These are phyloP conservation scores for Anolis apletophallus DNA, from an alignment of 2,797 vertebrate species.

Conservation along the genomic window DNA sequence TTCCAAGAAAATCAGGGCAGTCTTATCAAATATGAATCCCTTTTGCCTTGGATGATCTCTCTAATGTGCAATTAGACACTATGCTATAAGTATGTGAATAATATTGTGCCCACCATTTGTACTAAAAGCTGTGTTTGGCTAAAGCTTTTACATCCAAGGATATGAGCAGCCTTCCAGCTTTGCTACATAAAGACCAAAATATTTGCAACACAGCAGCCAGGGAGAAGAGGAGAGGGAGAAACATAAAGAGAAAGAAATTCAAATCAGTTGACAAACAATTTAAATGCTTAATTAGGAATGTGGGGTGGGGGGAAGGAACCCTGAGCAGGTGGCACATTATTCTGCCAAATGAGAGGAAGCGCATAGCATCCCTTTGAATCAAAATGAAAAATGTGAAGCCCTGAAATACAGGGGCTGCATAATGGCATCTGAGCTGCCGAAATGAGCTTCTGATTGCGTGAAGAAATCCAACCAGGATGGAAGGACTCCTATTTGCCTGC, in stretches of 20 bases:
- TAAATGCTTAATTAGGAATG: conserved; percentile 75
- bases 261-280: conserved; percentile 75
- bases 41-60: background rate
- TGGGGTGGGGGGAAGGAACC: conserved; percentile 35
- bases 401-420: conserved; percentile 59
- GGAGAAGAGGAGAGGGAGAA: conserved; percentile 48
- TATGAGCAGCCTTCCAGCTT: conserved; percentile 32
- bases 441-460: conserved; percentile 48
- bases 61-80: background rate
- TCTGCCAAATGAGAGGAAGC: conserved; percentile 65
- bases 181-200: conserved; percentile 45
- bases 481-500: conserved; percentile 49
- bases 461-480: conserved; percentile 58
- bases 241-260: conserved; percentile 65
- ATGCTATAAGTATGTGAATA: background rate
- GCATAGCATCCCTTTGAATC: conserved; percentile 60
- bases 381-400: conserved; percentile 69
- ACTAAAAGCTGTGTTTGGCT: conserved; percentile 46
- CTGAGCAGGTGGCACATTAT: conserved; percentile 73
- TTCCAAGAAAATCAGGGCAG: background rate
- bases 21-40: background rate
- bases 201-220: conserved; percentile 61
- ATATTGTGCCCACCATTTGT: background rate
- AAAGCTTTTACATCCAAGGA: conserved; percentile 44
- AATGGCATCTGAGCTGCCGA: conserved; percentile 34